phyloP scores from a whole-genome alignment of 2,113 vertebrate genomes.

The Phrynosoma blainvillii region DNA sequence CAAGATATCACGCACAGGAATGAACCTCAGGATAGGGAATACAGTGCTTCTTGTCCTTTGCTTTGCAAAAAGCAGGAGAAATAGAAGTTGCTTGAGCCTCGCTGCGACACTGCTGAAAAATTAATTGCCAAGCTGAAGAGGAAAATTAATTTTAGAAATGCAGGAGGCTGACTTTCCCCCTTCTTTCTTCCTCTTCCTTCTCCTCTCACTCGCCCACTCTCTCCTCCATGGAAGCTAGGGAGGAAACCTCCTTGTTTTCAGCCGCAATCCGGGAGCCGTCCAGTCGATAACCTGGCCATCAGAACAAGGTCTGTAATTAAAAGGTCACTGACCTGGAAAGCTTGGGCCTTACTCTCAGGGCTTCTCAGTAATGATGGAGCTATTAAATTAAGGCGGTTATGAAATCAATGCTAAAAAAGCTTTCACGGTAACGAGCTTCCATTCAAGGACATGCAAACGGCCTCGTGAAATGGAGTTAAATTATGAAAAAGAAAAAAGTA shows the following conservation, averaged over 20 bases:
- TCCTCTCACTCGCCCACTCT: conserved; percentile 72
- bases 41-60: conserved; percentile 42
- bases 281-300: conserved; percentile 87
- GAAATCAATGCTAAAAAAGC: conserved; percentile 89
- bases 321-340: conserved; percentile 89
- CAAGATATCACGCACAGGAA: neutral
- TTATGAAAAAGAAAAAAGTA: conserved; percentile 75
- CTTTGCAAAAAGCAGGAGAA: conserved; percentile 44
- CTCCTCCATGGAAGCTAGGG: conserved; percentile 70
- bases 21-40: conserved; percentile 31
- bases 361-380: conserved; percentile 82
- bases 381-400: conserved; percentile 91
- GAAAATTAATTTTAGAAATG: conserved; percentile 85
- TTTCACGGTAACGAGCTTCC: conserved; percentile 87
- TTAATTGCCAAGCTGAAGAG: conserved; percentile 81
- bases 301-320: conserved; percentile 89
- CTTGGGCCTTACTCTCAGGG: conserved; percentile 78
- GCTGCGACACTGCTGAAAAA: conserved; percentile 76
- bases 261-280: conserved; percentile 79
- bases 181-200: conserved; percentile 68
- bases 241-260: conserved; percentile 77
- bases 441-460: conserved; percentile 83
- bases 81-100: conserved; percentile 65
- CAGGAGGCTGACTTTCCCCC: conserved; percentile 74
- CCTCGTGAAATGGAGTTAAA: conserved; percentile 78